Evolutionary conservation across 2,888 invertebrate genomes (phyloP).

Genomic region (Sinopyrophorus schimmeli): DNA sequence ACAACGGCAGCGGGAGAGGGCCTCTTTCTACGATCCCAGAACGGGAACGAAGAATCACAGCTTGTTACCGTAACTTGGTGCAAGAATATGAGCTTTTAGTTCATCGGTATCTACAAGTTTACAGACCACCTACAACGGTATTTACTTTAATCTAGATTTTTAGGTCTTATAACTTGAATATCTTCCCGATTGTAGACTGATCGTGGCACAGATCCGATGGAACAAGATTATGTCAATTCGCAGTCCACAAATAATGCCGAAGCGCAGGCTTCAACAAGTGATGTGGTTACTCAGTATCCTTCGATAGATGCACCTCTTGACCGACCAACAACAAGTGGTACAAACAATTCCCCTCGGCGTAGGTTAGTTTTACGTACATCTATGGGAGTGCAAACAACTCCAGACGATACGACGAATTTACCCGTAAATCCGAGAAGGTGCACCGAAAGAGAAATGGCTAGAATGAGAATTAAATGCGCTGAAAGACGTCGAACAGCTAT

Average conservation of each 20-base stretch:
- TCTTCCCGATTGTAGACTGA: constrained; percentile 60
- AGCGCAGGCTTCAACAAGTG: too few species aligned
- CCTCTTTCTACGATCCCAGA: constrained; percentile 52
- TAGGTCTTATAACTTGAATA: not conserved
- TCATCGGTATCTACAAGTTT: constrained; percentile 57
- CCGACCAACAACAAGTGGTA: constrained; percentile 42
- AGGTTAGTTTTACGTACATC: constrained; percentile 18
- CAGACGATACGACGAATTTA: too few species aligned
- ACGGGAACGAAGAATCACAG: constrained; percentile 56
- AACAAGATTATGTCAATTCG: too few species aligned
- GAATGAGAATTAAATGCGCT: constrained; percentile 37
- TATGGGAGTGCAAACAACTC: constrained; percentile 22
- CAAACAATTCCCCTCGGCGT: constrained; percentile 11
- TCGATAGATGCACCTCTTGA: too few species aligned
- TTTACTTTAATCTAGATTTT: constrained; percentile 2
- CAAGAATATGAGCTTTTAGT: constrained; percentile 59
- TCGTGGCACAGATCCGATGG: constrained; percentile 73
- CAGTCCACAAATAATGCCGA: too few species aligned
- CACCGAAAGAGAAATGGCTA: too few species aligned
- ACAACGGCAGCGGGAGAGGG: constrained; percentile 38
- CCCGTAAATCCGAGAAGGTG: too few species aligned
- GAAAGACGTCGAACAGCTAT: constrained; percentile 16
- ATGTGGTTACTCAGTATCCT: too few species aligned
- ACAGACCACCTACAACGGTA: constrained; percentile 55
- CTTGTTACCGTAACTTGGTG: constrained; percentile 57